These are phyloP conservation scores for Amniataba percoides DNA, from an alignment of 2,797 vertebrate species.

Conservation along the genomic window DNA sequence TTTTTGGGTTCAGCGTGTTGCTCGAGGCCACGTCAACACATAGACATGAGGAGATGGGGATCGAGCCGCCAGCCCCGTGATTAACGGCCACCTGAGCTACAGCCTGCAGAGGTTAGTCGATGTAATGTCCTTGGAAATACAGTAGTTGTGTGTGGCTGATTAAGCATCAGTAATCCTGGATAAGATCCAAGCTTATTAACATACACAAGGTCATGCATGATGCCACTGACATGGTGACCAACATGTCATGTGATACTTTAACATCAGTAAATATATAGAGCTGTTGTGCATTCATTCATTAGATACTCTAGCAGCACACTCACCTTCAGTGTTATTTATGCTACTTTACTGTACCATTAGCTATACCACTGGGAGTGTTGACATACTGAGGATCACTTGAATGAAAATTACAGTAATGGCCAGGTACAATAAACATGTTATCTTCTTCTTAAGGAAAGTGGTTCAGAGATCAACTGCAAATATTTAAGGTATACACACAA, in stretches of 20 bases:
- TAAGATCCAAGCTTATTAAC: not conserved
- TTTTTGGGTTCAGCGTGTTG: not conserved
- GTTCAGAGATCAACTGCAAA: not conserved
- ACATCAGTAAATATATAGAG: not conserved
- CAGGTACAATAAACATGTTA: not conserved
- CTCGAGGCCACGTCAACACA: not conserved
- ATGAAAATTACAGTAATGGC: not conserved
- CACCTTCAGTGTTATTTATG: not conserved
- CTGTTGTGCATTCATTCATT: not conserved
- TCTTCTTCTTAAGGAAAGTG: not conserved
- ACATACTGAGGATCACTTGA: not conserved
- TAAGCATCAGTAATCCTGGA: not conserved
- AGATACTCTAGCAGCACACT: not conserved
- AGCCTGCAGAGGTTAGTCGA: slow-evolving; percentile 11
- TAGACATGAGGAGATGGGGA: not conserved
- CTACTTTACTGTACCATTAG: not conserved
- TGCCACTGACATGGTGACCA: slow-evolving; percentile 23
- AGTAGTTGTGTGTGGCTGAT: slow-evolving; percentile 11
- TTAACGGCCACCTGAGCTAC: not conserved
- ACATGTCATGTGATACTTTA: slow-evolving; percentile 3
- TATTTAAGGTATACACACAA: not conserved
- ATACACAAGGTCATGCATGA: slow-evolving; percentile 30
- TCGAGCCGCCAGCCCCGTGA: not conserved
- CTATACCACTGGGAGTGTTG: too few species aligned
- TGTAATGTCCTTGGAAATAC: not conserved